Evolutionary conservation across 2,113 vertebrate species (phyloP), one percentile per base, ranked within the genome.

Genomic region (Noctilio leporinus): DNA sequence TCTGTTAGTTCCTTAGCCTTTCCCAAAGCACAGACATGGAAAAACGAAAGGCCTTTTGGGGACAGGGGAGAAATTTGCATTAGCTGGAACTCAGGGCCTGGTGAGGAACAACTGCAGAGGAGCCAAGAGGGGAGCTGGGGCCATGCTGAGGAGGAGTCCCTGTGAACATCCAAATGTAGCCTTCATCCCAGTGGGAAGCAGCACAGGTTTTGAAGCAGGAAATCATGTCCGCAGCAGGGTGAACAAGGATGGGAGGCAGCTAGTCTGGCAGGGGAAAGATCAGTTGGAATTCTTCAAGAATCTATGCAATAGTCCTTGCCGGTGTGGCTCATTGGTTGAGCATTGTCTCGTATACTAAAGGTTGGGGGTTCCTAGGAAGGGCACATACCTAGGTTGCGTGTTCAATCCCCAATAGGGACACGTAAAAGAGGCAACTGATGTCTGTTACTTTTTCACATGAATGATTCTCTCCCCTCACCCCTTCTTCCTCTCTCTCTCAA

Each of bases 91-190:
- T 49, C 24, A 1, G 24, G 1, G 24, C 35, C 5, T 14, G 11
- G 59, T 24, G 62, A 59, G 2, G 16, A 81, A 92, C 19, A 28
- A 16, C 33, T 83, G 16, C 7, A 33, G 38, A 70, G 7, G 35
- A 77, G n/a, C 28, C 76, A 70, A 57, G 33, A 84, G n/a, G 55
- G 6, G 45, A 72, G 6, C 30, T 64, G 43, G 3, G 3, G 7
- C 53, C 14, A 12, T 10, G 2, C 0, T 73, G 55, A 4, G 1
- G 24, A 35, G 30, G 3, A 73, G 4, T 59, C 40, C 9, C 7
- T 26, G 1, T 4, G 5, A 59, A 17, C 43, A 4, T 72, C 5
- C 5, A 35, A 16, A 80, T 72, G 49, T 49, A 67, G 30, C 30
- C 28, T 85, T 88, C 51, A 6, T 78, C 72, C 51, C 22, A 0